Evolutionary conservation across 2,888 invertebrate genomes (phyloP), one percentile per base, ranked within the genome.

Genomic region (Lasioglossum lativentre): DNA sequence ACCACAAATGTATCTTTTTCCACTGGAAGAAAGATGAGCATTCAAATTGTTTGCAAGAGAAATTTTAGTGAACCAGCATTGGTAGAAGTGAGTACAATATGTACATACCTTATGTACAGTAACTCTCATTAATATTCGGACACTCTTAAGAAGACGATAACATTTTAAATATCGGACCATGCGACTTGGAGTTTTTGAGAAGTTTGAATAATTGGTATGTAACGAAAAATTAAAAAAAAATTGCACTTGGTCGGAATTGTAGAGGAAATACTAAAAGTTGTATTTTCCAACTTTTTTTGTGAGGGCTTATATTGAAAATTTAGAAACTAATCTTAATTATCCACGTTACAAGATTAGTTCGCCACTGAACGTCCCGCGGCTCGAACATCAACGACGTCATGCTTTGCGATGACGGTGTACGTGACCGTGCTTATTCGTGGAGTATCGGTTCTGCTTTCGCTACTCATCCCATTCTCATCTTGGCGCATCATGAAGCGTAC

Each of bases 371-470:
- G 66, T 23, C 10, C 10, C 23, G 66, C 34, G 34, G 19, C 34
- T 68, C 23, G 66, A 23, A 68, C 66, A 23, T 34, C 42, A 12
- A 38, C 71, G 71, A 42, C 71, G 71, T 38, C 40, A n/a, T 16
- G 71, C 38, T 52, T 52, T 52, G 40, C 52, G 66, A 80, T 86
- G 84, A 84, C 80, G 77, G 16, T 78, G 84, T 84, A 70, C 86
- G 86, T 86, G 86, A 84, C 84, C 45, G 30, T 14, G 86, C 78
- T 78, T 75, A 75, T 81, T 86, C 81, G 27, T 68, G 10, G 80
- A 38, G 81, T 70, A 86, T 86, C 84, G 68, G 83, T 86, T 84
- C 75, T 83, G 83, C 78, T 75, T 85, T 85, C 78, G 66, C 82
- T 75, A 68, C 75, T 85, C 84, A 79, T 85, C 73, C 82, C 73